Evolutionary conservation across 1,140 invertebrate species (phyloP).

Genomic region (Drosophila santomea): DNA sequence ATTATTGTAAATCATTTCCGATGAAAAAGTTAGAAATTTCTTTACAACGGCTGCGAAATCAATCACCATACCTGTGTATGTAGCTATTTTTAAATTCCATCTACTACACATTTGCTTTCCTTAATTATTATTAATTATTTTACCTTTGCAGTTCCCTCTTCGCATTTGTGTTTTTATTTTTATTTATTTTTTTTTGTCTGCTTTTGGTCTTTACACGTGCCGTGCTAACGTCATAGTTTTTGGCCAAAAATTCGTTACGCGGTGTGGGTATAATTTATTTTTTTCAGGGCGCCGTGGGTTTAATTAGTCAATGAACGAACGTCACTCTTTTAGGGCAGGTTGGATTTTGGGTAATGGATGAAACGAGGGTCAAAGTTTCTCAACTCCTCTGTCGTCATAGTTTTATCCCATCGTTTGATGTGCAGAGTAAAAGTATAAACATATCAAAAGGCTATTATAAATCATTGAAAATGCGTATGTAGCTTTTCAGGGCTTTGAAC

Average conservation of each 20-base stretch:
- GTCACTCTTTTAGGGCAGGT: not conserved
- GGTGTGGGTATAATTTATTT: conserved; percentile 8
- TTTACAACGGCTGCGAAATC: conserved; percentile 16
- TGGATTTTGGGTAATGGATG: not conserved
- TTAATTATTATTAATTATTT: conserved; percentile 50
- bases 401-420: conserved; percentile 4
- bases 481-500: not conserved
- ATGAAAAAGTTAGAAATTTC: conserved; percentile 8
- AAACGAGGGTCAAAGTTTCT: not conserved
- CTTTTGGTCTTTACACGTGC: conserved; percentile 35
- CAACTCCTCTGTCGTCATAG: conserved; percentile 5
- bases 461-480: not conserved
- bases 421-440: not conserved
- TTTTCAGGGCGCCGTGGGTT: conserved; percentile 1
- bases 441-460: not conserved
- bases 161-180: conserved; percentile 13
- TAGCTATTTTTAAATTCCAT: conserved; percentile 3
- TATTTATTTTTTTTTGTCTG: conserved; percentile 3
- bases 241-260: conserved; percentile 15
- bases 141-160: conserved; percentile 9
- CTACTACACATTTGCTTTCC: conserved; percentile 10
- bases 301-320: conserved; percentile 23
- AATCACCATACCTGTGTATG: not conserved
- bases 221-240: conserved; percentile 29
- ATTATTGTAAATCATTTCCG: conserved; percentile 30